Evolutionary conservation across 1,140 invertebrate species (phyloP), one percentile per base, ranked within the genome.

Genomic region (Bombus balteatus): DNA sequence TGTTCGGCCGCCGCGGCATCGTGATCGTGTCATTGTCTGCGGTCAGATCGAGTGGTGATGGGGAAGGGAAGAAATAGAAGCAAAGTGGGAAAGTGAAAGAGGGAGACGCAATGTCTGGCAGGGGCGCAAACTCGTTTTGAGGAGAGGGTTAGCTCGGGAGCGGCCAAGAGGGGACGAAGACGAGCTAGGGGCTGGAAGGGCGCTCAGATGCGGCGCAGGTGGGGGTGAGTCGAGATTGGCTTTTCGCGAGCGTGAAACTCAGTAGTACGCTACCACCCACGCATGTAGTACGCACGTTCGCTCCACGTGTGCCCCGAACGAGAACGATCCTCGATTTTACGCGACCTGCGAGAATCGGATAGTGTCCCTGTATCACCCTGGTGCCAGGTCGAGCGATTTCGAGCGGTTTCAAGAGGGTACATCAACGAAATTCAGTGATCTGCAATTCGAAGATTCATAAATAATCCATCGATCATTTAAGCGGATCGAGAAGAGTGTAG

Each of bases 181-280:
- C 66, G 62, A 13, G 59, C 59, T 25, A 32, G 85, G 68, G 53
- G 79, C 34, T 87, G 75, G 84, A 82, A 78, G 82, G 87, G 78
- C 15, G 85, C 41, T 66, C 82, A 73, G 85, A 89, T 70, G 76
- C 78, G 76, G 32, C 47, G 77, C 15, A 43, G 74, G 86, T 79
- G 91, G 87, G 88, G 86, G 59, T 65, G 85, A 59, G 77, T 83
- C 73, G 81, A 91, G 89, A 88, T 87, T 88, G 90, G 87, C 89
- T 86, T 90, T 90, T 79, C 87, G 88, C 77, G 90, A 85, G 73
- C 89, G 88, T 88, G 90, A 89, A 89, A 89, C 88, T 93, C 92
- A 94, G 92, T 94, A 94, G 93, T 95, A 94, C 93, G 90, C 92
- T 94, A 94, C 92, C 93, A 92, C 94, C 94, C 93, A 94, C 94